These are phyloP conservation scores for Sebastiscus albofasciatus DNA, from an alignment of 2,797 vertebrate genomes.

Conservation along the genomic window DNA sequence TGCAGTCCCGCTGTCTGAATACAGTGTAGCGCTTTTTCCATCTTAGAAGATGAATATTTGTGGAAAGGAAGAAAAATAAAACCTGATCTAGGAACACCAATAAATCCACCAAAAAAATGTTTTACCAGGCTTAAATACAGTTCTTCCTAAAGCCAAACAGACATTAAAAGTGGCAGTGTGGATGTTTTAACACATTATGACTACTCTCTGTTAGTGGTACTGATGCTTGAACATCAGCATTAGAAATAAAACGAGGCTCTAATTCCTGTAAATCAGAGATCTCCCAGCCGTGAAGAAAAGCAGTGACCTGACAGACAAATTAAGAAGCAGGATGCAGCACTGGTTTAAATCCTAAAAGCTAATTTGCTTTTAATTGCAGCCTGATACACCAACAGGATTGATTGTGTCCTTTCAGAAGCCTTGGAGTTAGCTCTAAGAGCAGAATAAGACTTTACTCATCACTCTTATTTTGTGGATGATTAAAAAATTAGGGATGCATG, in stretches of 20 bases:
- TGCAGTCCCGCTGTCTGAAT: conserved; percentile 20
- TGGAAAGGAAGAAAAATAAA: not conserved
- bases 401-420: not conserved
- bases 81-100: not conserved
- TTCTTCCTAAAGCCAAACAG: not conserved
- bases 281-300: not conserved
- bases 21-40: conserved; percentile 6
- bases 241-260: not conserved
- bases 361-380: conserved; percentile 15
- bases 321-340: not conserved
- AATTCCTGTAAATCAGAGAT: conserved; percentile 11
- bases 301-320: conserved; percentile 3
- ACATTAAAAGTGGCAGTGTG: not conserved
- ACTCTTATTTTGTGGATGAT: not conserved
- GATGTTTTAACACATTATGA: not conserved
- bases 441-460: not conserved
- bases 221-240: not conserved
- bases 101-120: not conserved
- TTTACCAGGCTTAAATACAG: not conserved
- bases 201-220: not conserved
- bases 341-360: conserved; percentile 6
- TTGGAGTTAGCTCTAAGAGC: not conserved
- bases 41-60: conserved; percentile 22
- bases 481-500: not conserved
- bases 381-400: not conserved